These are phyloP conservation scores for Aphodius sticticus DNA, from an alignment of 2,888 invertebrate species.

Conservation along the genomic window DNA sequence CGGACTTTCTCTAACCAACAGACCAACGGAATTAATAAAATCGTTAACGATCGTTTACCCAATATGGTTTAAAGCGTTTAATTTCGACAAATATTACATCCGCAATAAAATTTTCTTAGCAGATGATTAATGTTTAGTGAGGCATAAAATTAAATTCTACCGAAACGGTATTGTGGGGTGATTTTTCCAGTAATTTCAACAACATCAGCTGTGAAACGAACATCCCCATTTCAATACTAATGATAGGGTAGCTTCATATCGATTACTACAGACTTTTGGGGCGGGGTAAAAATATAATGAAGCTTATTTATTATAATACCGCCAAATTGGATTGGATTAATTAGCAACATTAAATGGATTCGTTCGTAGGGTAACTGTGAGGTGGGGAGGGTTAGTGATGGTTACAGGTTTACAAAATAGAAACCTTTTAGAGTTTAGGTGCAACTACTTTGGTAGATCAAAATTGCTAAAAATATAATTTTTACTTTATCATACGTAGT, in stretches of 20 bases:
- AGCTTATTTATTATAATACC: conserved; percentile 29
- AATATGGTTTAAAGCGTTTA: conserved; percentile 23
- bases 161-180: neutral
- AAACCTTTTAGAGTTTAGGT: too few species aligned
- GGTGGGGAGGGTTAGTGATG: too few species aligned
- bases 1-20: neutral
- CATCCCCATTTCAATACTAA: conserved; percentile 36
- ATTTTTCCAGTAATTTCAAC: conserved; percentile 29
- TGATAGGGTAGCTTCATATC: conserved; percentile 37
- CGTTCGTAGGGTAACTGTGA: neutral
- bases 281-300: conserved; percentile 31
- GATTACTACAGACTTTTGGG: conserved; percentile 33
- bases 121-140: conserved; percentile 26
- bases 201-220: conserved; percentile 37
- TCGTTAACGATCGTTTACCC: neutral
- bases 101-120: conserved; percentile 27
- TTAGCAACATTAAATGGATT: conserved; percentile 33
- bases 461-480: too few species aligned
- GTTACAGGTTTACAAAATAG: too few species aligned
- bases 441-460: too few species aligned
- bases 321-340: conserved; percentile 29
- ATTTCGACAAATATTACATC: conserved; percentile 28
- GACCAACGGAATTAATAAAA: too few species aligned
- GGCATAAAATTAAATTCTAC: conserved; percentile 35
- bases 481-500: too few species aligned